phyloP scores from a whole-genome alignment of 2,888 invertebrate genomes.

The Polydrusus tereticollis region DNA sequence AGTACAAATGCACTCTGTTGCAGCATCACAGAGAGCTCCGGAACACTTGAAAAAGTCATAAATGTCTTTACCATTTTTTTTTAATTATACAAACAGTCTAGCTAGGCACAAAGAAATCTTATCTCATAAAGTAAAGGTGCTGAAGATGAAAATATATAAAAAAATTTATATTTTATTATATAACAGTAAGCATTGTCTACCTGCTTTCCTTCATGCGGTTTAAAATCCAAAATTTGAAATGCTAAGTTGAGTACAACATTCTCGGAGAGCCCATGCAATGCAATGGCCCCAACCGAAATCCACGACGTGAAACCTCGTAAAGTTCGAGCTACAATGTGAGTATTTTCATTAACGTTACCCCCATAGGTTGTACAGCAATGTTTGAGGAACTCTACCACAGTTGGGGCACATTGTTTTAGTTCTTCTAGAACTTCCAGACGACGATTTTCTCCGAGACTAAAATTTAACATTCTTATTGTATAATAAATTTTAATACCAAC shows the following conservation, averaged over 20 bases:
- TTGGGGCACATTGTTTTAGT: conserved; percentile 80
- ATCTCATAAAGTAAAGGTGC: too few species aligned
- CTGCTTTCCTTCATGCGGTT: conserved; percentile 59
- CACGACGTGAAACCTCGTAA: conserved; percentile 92
- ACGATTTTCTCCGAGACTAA: conserved; percentile 87
- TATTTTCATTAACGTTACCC: conserved; percentile 76
- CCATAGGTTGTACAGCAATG: conserved; percentile 78
- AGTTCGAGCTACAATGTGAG: conserved; percentile 79
- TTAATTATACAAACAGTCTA: conserved; percentile 1
- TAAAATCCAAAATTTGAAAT: conserved; percentile 73
- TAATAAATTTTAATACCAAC: too few species aligned
- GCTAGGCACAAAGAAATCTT: too few species aligned
- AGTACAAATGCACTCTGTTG: conserved; percentile 91
- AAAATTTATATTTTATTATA: too few species aligned
- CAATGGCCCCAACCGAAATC: conserved; percentile 87
- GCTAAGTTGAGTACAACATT: conserved; percentile 81
- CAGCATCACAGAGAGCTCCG: conserved; percentile 83
- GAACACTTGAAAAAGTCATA: conserved; percentile 45
- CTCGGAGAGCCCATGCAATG: conserved; percentile 79
- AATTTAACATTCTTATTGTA: too few species aligned
- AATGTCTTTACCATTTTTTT: background rate
- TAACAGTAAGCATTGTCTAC: conserved; percentile 24
- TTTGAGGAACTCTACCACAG: conserved; percentile 84
- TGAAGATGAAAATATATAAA: too few species aligned
- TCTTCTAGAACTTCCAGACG: conserved; percentile 87